Evolutionary conservation across 2,888 invertebrate genomes (phyloP).

Genomic region (Synanthedon vespiformis): DNA sequence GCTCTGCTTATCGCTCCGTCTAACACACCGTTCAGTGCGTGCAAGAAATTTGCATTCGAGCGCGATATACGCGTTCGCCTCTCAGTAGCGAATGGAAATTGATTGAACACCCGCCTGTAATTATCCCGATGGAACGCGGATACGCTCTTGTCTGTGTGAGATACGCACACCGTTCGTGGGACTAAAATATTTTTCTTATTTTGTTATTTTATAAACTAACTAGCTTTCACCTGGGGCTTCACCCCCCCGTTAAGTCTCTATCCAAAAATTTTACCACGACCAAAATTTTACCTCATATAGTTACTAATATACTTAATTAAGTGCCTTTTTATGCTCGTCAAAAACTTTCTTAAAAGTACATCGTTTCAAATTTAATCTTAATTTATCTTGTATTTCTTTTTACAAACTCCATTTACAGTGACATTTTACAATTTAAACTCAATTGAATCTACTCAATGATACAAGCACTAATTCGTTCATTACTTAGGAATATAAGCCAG

Average conservation of each 20-base stretch:
- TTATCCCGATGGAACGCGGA: conserved; percentile 23
- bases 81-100: conserved; percentile 21
- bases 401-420: too few relatives aligned
- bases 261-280: too few relatives aligned
- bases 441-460: background rate
- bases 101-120: conserved; percentile 26
- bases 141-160: conserved; percentile 10
- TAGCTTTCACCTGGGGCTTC: too few relatives aligned
- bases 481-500: background rate
- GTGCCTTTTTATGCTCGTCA: too few relatives aligned
- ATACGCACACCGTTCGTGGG: conserved; percentile 16
- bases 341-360: too few relatives aligned
- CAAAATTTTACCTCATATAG: too few relatives aligned
- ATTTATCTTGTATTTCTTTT: too few relatives aligned
- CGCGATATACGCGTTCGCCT: conserved; percentile 4
- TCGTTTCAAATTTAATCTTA: too few relatives aligned
- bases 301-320: too few relatives aligned
- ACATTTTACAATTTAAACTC: background rate
- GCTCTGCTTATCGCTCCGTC: conserved; percentile 1
- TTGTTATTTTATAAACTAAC: background rate
- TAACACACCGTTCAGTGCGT: background rate
- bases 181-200: conserved; percentile 4
- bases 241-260: too few relatives aligned
- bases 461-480: background rate
- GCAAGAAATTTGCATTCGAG: conserved; percentile 5